Evolutionary conservation across 2,888 invertebrate species (phyloP), one percentile per base, ranked within the genome.

Genomic region (Junonia oenone): DNA sequence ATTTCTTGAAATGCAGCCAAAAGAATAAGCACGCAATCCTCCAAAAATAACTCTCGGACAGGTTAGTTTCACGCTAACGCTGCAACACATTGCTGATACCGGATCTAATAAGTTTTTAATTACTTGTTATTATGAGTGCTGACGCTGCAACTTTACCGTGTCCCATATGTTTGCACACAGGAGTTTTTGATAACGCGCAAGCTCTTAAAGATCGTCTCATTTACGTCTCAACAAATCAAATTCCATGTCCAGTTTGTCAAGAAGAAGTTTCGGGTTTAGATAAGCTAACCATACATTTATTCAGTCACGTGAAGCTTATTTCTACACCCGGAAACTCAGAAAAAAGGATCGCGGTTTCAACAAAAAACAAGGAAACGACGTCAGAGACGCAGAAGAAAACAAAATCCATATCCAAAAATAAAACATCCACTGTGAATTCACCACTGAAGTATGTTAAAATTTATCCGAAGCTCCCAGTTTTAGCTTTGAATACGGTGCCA

Each of bases 241-340:
- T 96, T 65, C 76, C 91, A 51, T 96, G 96, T 75, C 96, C 96
- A 11, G 93, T 96, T 59, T 96, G 96, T 74, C 92, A 93, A 69
- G 95, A 96, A 69, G 88, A 93, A 65, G 88, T 96, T 15, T 83
- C 92, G 61, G 96, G 96, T 0, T 90, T 96, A 63, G 96, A 96
- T 77, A 96, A 96, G 84, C 86, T 96, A 49, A 96, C 96, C 0
- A 95, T 96, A 71, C 96, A 96, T 80, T 87, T 96, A 63, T 96
- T 96, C 72, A 93, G 93, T 58, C 96, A 96, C 74, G 92, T 93
- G 3, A 83, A 84, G 64, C 72, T 91, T 55, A 63, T 78, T 63
- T 63, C 69, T 47, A 66, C 67, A 56, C 80, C 65, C 55, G 63
- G 64, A 56, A 55, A 47, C 29, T 43, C 40, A 45, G 63, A 67